phyloP scores from a whole-genome alignment of 2,113 vertebrate genomes.

The Phaetusa simplex region DNA sequence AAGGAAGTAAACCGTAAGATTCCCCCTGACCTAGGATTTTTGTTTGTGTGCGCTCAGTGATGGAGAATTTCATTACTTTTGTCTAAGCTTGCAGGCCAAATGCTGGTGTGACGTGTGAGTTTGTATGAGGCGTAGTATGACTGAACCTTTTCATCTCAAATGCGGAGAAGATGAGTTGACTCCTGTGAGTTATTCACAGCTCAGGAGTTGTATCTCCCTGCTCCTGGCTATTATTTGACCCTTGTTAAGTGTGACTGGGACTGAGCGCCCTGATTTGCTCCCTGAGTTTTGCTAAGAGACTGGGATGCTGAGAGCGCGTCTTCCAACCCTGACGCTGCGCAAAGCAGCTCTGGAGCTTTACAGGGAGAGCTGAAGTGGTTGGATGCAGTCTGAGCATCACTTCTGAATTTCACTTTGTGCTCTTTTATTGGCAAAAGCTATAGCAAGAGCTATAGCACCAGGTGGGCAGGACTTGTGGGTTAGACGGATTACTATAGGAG shows the following conservation, averaged over 20 bases:
- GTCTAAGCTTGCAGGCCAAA: background rate
- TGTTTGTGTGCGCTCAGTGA: background rate
- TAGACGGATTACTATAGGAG: background rate
- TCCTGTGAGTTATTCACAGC: background rate
- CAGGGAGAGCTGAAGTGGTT: background rate
- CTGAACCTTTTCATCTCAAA: background rate
- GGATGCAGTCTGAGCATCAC: background rate
- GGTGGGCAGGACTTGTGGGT: background rate
- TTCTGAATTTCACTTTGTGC: background rate
- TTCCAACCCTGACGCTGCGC: background rate
- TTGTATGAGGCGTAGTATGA: background rate
- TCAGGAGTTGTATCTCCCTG: background rate
- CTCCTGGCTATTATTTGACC: background rate
- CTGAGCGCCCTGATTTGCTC: background rate
- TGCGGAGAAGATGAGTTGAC: background rate
- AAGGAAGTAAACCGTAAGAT: conserved; percentile 46
- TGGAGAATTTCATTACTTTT: background rate
- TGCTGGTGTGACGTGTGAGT: background rate
- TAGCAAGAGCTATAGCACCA: background rate
- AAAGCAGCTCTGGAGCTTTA: background rate
- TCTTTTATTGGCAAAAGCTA: background rate
- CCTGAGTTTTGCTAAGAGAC: background rate
- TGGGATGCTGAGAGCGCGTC: background rate
- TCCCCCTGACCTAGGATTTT: conserved; percentile 13
- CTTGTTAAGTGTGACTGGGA: background rate